Conservation (phyloP, 2,113 vertebrate genomes). For the Lophochroa leadbeateri region DNA sequence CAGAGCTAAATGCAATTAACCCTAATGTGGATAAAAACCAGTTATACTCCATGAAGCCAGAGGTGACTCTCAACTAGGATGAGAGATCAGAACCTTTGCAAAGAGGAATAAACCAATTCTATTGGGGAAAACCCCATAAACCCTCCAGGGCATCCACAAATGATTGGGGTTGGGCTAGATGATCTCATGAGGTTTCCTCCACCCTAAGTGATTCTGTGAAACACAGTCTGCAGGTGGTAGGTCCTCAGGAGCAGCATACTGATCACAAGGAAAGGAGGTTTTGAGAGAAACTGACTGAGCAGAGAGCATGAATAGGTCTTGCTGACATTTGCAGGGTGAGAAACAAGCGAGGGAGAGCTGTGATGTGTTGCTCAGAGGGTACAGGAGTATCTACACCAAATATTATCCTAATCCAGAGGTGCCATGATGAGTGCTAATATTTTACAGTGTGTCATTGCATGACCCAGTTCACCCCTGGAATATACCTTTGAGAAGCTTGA, state of each 20-base stretch:
- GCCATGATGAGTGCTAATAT: background rate
- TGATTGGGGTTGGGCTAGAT: background rate
- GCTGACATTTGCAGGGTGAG: background rate
- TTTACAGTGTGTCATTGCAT: rapidly evolving
- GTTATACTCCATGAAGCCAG: background rate
- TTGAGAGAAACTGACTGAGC: background rate
- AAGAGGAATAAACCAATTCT: background rate
- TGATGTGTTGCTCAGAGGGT: background rate
- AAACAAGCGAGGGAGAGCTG: background rate
- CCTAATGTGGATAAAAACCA: background rate
- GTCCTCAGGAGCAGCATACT: background rate
- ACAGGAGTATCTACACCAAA: background rate
- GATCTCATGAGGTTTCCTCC: background rate
- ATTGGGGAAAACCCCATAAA: background rate
- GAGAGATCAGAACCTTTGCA: background rate
- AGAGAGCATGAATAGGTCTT: background rate
- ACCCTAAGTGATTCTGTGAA: background rate
- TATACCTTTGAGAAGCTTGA: background rate
- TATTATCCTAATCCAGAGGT: background rate
- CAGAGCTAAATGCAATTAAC: background rate
- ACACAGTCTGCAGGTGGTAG: background rate
- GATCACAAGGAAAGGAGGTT: background rate
- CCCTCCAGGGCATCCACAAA: background rate
- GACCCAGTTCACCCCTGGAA: background rate
- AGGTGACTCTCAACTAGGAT: background rate